Evolutionary conservation across 2,113 vertebrate species (phyloP).

Genomic region (Rhinolophus ferrumequinum): DNA sequence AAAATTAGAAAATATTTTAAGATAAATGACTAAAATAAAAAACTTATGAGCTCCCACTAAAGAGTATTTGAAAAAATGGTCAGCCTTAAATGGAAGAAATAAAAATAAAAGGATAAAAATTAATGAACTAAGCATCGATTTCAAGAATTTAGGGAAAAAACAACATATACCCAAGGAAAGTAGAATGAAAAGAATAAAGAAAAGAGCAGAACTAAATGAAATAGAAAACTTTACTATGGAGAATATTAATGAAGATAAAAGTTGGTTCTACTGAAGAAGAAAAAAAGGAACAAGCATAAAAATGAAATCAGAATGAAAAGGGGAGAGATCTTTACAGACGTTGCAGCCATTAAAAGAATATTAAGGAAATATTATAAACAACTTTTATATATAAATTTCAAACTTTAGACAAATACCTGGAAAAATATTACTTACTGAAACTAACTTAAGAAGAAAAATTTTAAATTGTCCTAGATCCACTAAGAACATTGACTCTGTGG

Average conservation of each 20-base stretch:
- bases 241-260: neutral
- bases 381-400: neutral
- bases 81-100: neutral
- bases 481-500: neutral
- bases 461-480: neutral
- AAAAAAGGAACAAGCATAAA: neutral
- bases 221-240: neutral
- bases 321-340: neutral
- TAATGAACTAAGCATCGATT: neutral
- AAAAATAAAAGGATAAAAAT: neutral
- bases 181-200: neutral
- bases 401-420: neutral
- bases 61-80: neutral
- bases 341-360: neutral
- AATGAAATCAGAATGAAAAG: neutral
- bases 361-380: neutral
- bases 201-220: neutral
- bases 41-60: neutral
- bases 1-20: neutral
- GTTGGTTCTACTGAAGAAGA: neutral
- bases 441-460: neutral
- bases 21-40: slow-evolving; percentile 23
- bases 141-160: neutral
- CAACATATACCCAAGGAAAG: neutral
- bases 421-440: neutral